phyloP scores from a whole-genome alignment of 2,888 invertebrate genomes.

The Alitta virens region DNA sequence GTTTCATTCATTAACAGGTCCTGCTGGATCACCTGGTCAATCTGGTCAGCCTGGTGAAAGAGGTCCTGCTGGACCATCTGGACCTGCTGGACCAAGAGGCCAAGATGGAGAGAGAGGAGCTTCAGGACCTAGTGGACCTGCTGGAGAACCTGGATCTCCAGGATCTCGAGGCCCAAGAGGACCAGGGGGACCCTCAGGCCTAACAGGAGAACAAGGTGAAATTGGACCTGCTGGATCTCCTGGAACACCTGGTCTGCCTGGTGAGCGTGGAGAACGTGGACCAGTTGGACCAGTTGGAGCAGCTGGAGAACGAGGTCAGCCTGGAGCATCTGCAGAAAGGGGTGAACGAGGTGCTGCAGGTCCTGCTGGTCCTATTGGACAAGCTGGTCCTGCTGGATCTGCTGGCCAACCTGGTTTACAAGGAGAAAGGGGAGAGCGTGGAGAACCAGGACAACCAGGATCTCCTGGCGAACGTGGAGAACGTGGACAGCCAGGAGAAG shows the following conservation, averaged over 20 bases:
- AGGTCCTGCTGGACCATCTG: constrained; percentile 29
- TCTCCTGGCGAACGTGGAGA: constrained; percentile 8
- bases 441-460: constrained; percentile 6
- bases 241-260: constrained; percentile 11
- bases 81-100: constrained; percentile 11
- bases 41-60: constrained; percentile 39
- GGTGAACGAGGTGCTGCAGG: constrained; percentile 22
- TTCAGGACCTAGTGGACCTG: constrained; percentile 16
- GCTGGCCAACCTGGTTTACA: constrained; percentile 1
- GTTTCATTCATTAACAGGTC: constrained; percentile 60
- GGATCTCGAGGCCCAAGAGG: constrained; percentile 24
- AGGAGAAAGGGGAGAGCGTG: constrained; percentile 23
- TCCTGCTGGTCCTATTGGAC: constrained; percentile 37
- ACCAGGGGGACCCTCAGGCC: constrained; percentile 30
- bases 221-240: constrained; percentile 16
- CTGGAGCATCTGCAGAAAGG: constrained; percentile 31
- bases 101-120: constrained; percentile 11
- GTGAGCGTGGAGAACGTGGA: constrained; percentile 19
- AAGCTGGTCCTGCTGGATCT: constrained; percentile 11
- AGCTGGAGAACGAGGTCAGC: constrained; percentile 15
- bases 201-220: constrained; percentile 32
- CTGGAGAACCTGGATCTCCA: constrained; percentile 17
- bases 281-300: constrained; percentile 22
- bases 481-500: constrained; percentile 1
- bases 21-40: constrained; percentile 14